These are phyloP conservation scores for Uloborus plumipes DNA, from an alignment of 2,888 invertebrate species.

Conservation along the genomic window DNA sequence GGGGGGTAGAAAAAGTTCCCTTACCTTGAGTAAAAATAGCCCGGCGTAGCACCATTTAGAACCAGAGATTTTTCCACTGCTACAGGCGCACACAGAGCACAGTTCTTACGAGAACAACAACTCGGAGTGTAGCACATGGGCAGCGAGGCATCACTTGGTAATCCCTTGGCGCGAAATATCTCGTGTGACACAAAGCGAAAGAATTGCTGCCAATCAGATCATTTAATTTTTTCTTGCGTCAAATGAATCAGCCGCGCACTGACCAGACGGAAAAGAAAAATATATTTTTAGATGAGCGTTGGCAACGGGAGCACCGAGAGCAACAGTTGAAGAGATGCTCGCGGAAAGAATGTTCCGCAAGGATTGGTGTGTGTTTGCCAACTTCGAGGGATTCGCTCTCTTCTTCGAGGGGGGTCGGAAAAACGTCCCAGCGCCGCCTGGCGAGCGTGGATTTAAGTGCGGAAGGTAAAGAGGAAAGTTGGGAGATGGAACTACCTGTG, in stretches of 20 bases:
- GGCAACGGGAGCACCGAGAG: neutral
- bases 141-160: slow-evolving; percentile 8
- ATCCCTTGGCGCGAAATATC: neutral
- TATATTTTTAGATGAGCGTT: too few species aligned
- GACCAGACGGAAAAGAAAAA: too few species aligned
- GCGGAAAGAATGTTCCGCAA: neutral
- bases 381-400: slow-evolving; percentile 1
- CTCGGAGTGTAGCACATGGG: slow-evolving; percentile 7
- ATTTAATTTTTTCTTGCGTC: too few species aligned
- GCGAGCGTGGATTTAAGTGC: neutral
- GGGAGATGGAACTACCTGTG: neutral
- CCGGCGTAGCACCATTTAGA: slow-evolving; percentile 39
- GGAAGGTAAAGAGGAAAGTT: neutral
- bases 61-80: slow-evolving; percentile 5
- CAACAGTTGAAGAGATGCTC: slow-evolving; percentile 25
- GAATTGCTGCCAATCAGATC: too few species aligned
- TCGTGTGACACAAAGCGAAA: too few species aligned
- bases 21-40: slow-evolving; percentile 41
- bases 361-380: slow-evolving; percentile 8
- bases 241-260: too few species aligned
- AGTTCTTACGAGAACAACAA: slow-evolving; percentile 10
- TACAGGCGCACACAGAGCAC: slow-evolving; percentile 6
- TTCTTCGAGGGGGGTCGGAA: neutral
- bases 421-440: slow-evolving; percentile 3
- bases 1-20: slow-evolving; percentile 10